Evolutionary conservation across 1,140 invertebrate species (phyloP), one percentile per base, ranked within the genome.

Genomic region (Gerris buenoi): DNA sequence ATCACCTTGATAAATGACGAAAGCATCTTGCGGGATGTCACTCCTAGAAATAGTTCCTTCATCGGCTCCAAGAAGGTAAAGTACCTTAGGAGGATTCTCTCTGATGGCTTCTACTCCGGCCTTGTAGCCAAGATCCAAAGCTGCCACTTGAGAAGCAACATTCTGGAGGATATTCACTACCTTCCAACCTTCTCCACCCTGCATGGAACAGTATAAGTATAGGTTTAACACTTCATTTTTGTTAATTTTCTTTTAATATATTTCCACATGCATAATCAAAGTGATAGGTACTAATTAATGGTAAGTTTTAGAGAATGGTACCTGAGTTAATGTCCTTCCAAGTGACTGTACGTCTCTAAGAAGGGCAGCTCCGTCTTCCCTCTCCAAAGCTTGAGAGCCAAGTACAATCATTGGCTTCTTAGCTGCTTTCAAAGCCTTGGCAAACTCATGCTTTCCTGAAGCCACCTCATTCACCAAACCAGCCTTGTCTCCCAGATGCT

Each of bases 1-100:
- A n/a, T n/a, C n/a, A 85, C 86, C 93, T 83, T 96, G 92, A 77
- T 99, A 99, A 72, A 99, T 87, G 65, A 99, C 85, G 70, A 91
- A 90, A 69, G 87, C 87, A 74, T 93, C 89, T 64, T 85, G 81
- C 18, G 91, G 86, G 66, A 98, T 81, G 73, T 94, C 86, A 63
- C 86, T 84, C 70, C 86, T 82, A 0, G 83, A 86, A 65, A 98
- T 83, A 27, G 85, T 82, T 1, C 85, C 84, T 72, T 91, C 90
- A 78, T 99, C 97, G 65, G 96, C 94, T 29, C 95, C 96, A 64
- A 99, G 79, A 59, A 99, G 80, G 77, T 88, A 96, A 15, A 99
- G 77, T 28, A 98, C 85, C 75, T 89, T 87, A 0, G 93, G 89
- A 69, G 86, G 81, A 64, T 78, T 76, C 68, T 88, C 77, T 28